Evolutionary conservation across 2,797 vertebrate species (phyloP).

Genomic region (Brachymystax lenok): DNA sequence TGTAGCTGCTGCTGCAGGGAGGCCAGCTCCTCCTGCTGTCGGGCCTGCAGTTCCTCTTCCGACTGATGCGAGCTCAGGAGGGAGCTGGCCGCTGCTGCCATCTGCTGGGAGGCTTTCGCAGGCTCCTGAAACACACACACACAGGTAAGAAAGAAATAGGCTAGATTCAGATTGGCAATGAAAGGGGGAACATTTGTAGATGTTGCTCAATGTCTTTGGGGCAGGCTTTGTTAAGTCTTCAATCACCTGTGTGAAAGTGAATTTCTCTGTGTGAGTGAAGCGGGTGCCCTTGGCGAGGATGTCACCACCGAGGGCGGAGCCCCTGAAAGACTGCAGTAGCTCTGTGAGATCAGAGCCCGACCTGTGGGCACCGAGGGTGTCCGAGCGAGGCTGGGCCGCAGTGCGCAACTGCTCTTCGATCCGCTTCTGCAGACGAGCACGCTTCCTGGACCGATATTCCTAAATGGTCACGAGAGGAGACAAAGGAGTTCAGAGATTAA

Average conservation of each 20-base stretch:
- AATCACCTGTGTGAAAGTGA: slow-evolving; percentile 83
- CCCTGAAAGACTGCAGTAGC: slow-evolving; percentile 77
- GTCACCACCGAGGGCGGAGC: slow-evolving; percentile 51
- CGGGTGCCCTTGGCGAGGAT: slow-evolving; percentile 82
- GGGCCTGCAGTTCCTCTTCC: slow-evolving; percentile 72
- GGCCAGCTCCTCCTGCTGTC: slow-evolving; percentile 78
- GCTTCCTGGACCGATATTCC: slow-evolving; percentile 81
- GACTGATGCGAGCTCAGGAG: slow-evolving; percentile 60
- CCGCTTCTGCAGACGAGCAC: slow-evolving; percentile 77
- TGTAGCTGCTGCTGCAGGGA: slow-evolving; percentile 77
- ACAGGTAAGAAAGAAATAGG: background rate
- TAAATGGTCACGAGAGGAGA: slow-evolving; percentile 50
- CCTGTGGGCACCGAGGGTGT: slow-evolving; percentile 51
- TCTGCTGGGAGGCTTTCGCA: slow-evolving; percentile 55
- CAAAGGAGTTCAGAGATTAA: slow-evolving; percentile 17
- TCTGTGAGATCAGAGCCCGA: slow-evolving; percentile 78
- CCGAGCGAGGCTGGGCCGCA: slow-evolving; percentile 55
- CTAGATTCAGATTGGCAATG: background rate
- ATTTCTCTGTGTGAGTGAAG: slow-evolving; percentile 88
- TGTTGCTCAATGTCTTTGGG: background rate
- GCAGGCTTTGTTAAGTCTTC: background rate
- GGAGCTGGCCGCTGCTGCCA: slow-evolving; percentile 56
- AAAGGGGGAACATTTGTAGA: background rate
- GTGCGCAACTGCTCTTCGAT: slow-evolving; percentile 83
- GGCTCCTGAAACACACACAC: slow-evolving; percentile 66